Conservation (phyloP, 2,888 invertebrate species). For the Brassicogethes aeneus region DNA sequence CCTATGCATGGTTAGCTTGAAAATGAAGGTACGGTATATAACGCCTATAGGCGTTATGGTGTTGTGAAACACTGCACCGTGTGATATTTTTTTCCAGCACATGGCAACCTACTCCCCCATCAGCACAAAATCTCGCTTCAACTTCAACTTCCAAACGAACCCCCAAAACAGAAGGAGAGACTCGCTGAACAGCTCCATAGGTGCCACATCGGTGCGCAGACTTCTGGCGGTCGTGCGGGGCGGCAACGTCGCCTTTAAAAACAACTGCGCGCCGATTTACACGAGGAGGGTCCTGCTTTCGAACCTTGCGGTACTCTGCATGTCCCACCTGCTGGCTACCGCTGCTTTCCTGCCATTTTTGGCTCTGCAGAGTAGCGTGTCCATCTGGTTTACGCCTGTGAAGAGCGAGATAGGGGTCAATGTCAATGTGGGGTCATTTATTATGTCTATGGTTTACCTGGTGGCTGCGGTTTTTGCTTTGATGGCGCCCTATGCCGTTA, state of each 20-base stretch:
- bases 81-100: no score
- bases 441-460: conserved; percentile 53
- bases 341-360: conserved; percentile 55
- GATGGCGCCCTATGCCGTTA: conserved; percentile 36
- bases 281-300: conserved; percentile 43
- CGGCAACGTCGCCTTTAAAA: conserved; percentile 7
- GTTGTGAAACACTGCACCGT: no score
- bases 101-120: conserved; percentile 52
- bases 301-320: conserved; percentile 47
- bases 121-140: conserved; percentile 43
- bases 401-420: conserved; percentile 11
- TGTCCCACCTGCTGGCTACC: conserved; percentile 54
- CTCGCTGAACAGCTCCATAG: conserved; percentile 63
- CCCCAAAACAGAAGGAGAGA: conserved; percentile 49
- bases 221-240: conserved; percentile 52
- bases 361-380: conserved; percentile 47
- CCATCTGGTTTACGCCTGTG: conserved; percentile 40
- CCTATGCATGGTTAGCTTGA: no score
- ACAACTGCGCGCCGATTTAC: conserved; percentile 36
- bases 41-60: no score
- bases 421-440: conserved; percentile 46
- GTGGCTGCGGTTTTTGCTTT: conserved; percentile 50
- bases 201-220: conserved; percentile 67
- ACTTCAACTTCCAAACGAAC: conserved; percentile 40
- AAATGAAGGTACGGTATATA: no score